phyloP scores from a whole-genome alignment of 2,888 invertebrate species.

The Mesorhabditis belari region DNA sequence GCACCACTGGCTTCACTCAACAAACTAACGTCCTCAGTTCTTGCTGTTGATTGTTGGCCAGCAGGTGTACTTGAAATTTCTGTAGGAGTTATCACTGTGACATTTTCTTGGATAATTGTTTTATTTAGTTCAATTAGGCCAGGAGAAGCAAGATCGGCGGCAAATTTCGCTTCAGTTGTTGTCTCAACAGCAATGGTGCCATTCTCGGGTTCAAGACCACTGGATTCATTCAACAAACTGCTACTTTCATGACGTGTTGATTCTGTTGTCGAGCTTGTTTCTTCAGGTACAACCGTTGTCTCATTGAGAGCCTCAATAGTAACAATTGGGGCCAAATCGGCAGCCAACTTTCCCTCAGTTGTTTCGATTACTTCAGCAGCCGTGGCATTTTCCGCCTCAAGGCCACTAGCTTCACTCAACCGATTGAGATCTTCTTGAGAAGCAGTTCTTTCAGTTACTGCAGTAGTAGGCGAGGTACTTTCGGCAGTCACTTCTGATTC shows the following conservation, averaged over 20 bases:
- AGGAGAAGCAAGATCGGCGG: conserved; percentile 8
- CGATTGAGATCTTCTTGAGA: background rate
- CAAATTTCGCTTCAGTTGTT: conserved; percentile 5
- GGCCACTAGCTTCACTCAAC: background rate
- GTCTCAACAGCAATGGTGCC: conserved; percentile 1
- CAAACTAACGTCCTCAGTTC: too few relatives aligned
- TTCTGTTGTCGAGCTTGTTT: too few relatives aligned
- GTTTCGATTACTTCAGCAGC: too few relatives aligned
- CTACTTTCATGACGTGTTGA: too few relatives aligned
- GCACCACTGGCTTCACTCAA: too few relatives aligned
- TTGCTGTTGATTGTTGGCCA: too few relatives aligned
- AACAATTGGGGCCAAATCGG: background rate
- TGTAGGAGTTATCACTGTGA: conserved; percentile 3
- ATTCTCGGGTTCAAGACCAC: too few relatives aligned
- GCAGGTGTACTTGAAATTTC: conserved; percentile 5
- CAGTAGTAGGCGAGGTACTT: background rate
- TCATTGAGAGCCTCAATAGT: too few relatives aligned
- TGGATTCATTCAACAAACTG: too few relatives aligned
- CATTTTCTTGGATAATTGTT: too few relatives aligned
- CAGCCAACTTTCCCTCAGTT: background rate
- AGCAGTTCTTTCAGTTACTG: background rate
- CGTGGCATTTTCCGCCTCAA: too few relatives aligned
- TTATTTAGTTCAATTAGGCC: too few relatives aligned
- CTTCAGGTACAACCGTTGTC: background rate
- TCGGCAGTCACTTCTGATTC: background rate